phyloP scores from a whole-genome alignment of 1,140 invertebrate species.

The Bombus fervidus region DNA sequence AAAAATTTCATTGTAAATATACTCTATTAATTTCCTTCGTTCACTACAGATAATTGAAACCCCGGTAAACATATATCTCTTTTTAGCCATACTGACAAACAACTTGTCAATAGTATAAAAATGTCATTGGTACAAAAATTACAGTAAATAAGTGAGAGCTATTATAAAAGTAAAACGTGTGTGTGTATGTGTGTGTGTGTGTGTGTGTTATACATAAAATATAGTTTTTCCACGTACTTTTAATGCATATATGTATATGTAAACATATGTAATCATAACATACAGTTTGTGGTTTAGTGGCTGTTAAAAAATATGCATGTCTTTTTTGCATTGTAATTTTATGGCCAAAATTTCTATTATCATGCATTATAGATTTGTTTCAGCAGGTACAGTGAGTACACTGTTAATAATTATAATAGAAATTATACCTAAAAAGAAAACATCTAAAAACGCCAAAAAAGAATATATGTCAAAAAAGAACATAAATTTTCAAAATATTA shows the following conservation, averaged over 20 bases:
- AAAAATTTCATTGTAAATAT: background rate
- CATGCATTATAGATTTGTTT: background rate
- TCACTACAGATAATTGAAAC: background rate
- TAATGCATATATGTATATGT: conserved; percentile 19
- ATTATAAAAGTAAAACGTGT: conserved; percentile 43
- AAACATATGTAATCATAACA: conserved; percentile 44
- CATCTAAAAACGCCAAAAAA: background rate
- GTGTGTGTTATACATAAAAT: conserved; percentile 32
- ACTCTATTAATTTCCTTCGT: background rate
- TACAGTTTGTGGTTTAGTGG: conserved; percentile 18
- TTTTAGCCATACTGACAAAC: background rate
- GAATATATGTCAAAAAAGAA: background rate
- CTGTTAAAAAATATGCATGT: conserved; percentile 21
- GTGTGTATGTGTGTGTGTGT: no score
- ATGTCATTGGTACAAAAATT: conserved; percentile 31
- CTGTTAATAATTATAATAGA: conserved; percentile 17
- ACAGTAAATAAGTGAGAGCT: conserved; percentile 20
- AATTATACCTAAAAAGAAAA: background rate
- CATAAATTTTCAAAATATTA: background rate
- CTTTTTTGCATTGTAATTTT: conserved; percentile 10
- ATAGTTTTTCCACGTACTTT: conserved; percentile 13
- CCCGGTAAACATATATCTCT: background rate
- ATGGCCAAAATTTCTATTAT: conserved; percentile 35
- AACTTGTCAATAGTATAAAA: conserved; percentile 14
- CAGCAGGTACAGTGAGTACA: conserved; percentile 32